Conservation (phyloP, 1,140 invertebrate species). For the Diabrotica virgifera region DNA sequence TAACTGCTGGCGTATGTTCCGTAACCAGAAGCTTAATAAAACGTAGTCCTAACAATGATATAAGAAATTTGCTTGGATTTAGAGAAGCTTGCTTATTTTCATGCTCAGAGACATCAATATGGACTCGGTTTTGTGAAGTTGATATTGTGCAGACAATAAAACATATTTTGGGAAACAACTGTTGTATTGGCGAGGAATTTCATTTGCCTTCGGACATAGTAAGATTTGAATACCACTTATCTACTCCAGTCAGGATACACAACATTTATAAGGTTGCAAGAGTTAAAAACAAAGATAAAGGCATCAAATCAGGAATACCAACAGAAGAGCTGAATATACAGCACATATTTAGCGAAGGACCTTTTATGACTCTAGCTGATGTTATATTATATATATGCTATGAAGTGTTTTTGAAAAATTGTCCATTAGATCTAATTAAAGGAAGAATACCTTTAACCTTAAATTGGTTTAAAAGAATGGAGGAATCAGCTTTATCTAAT, state of each 20-base stretch:
- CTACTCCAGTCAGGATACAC: constrained; percentile 80
- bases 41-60: constrained; percentile 42
- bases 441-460: constrained; percentile 61
- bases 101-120: constrained; percentile 80
- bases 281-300: constrained; percentile 54
- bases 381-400: constrained; percentile 74
- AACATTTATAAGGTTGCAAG: constrained; percentile 78
- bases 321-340: constrained; percentile 56
- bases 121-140: constrained; percentile 91
- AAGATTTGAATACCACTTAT: constrained; percentile 81
- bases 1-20: constrained; percentile 59
- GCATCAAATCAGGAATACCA: constrained; percentile 49
- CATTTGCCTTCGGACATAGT: constrained; percentile 61
- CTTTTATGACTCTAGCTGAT: constrained; percentile 79
- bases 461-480: constrained; percentile 63
- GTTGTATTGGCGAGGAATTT: constrained; percentile 26
- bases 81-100: constrained; percentile 73
- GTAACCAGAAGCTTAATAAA: constrained; percentile 66
- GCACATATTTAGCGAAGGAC: constrained; percentile 81
- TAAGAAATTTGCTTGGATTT: constrained; percentile 67
- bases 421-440: constrained; percentile 50
- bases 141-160: constrained; percentile 64
- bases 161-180: constrained; percentile 31
- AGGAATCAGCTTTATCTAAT: constrained; percentile 30
- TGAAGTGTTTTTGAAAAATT: constrained; percentile 60